Evolutionary conservation across 2,113 vertebrate species (phyloP).

Genomic region (Phasianus colchicus): DNA sequence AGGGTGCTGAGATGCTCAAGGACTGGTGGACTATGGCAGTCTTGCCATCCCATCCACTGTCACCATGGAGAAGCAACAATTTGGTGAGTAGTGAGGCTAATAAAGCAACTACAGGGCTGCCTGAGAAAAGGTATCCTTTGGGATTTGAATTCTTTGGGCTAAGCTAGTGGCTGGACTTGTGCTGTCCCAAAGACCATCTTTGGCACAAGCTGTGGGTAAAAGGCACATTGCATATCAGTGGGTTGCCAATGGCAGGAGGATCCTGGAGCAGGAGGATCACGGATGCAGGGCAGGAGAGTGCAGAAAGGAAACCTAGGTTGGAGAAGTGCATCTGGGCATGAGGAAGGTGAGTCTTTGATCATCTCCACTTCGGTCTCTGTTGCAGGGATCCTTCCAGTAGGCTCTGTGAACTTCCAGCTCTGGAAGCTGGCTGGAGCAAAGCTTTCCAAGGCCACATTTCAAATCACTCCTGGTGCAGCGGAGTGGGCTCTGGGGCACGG

Average conservation of each 20-base stretch:
- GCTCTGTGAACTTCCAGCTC: background rate
- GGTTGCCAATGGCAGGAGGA: background rate
- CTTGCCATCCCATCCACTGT: background rate
- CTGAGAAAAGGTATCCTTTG: background rate
- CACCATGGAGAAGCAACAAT: rapidly evolving
- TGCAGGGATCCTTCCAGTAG: background rate
- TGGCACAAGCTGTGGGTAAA: background rate
- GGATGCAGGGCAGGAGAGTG: background rate
- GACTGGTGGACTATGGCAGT: background rate
- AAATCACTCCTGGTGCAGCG: background rate
- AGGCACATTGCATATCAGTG: rapidly evolving
- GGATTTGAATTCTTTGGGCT: background rate
- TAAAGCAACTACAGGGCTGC: background rate
- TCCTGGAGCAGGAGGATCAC: background rate
- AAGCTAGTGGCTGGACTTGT: background rate
- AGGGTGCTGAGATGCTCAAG: background rate
- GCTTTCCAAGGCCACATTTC: background rate
- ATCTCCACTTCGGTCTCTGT: no score
- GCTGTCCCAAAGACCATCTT: background rate
- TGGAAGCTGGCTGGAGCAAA: background rate
- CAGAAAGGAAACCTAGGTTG: background rate
- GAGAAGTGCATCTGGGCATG: background rate
- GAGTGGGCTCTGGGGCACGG: background rate
- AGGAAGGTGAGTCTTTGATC: background rate
- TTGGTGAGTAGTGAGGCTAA: background rate